Base-by-base conservation (phyloP, 2,797 vertebrate genomes). In the Argya squamiceps region DNA sequence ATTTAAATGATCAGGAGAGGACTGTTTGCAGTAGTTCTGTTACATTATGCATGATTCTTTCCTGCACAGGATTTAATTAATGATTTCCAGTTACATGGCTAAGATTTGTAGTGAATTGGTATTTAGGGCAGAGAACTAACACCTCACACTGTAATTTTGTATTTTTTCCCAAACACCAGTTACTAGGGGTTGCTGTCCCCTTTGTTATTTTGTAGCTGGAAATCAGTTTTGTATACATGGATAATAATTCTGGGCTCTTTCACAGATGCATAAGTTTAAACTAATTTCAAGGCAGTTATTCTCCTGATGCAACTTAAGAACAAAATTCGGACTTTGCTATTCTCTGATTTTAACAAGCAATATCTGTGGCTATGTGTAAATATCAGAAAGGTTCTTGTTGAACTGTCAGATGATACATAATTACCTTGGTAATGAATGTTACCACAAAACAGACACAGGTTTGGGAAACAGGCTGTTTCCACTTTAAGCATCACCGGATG, bases 11-110 rank as follows among this genome's bases (percentile, higher is more conserved):
- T 76, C 68, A 77, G 82, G 75, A 96, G 68, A 0, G 3, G 86
- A 88, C 71, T 92, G 75, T 93, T 95, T 81, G 93, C 93, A 95
- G 91, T 89, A 90, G 82, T 34, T 3, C 8, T 92, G 83, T 96
- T 94, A 92, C 89, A 95, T 96, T 96, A 96, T 97, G 93, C 91
- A 96, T 95, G 93, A 92, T 70, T 64, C 89, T 59, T 41, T 74
- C 41, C 85, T 83, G 77, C 77, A 90, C 34, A 75, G 67, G 68
- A 70, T 90, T 95, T 95, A 94, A 91, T 95, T 92, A 93, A 95
- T 52, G 53, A 92, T 60, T 96, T 92, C 63, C 59, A 92, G 73
- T 89, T 80, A 80, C 74, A 29, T 12, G 44, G 55, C 64, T 69
- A 91, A 59, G 56, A 85, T 73, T 83, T 63, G 53, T 39, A 85